Conservation (phyloP, 2,888 invertebrate genomes). For the Thereva nobilitata region DNA sequence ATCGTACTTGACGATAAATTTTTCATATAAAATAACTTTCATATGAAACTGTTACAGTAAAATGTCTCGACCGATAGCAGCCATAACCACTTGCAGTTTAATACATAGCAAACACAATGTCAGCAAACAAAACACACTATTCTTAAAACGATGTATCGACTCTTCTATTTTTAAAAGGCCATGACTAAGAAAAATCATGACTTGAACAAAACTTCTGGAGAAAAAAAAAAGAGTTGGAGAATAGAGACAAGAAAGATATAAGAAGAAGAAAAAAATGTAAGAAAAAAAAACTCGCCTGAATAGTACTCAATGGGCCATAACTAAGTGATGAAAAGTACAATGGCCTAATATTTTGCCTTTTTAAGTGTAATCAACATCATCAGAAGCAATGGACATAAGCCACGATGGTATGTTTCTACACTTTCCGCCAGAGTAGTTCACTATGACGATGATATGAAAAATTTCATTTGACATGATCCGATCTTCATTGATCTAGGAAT, state of each 20-base stretch:
- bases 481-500: slow-evolving; percentile 28
- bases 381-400: slow-evolving; percentile 37
- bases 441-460: slow-evolving; percentile 1
- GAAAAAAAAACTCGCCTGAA: slow-evolving; percentile 1
- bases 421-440: neutral
- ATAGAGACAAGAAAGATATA: neutral
- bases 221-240: no score
- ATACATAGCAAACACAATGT: slow-evolving; percentile 16
- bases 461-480: slow-evolving; percentile 4
- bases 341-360: slow-evolving; percentile 41
- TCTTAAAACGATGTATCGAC: neutral
- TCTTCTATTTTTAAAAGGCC: slow-evolving; percentile 10
- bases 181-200: slow-evolving; percentile 24
- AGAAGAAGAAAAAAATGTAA: neutral
- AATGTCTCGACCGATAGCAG: slow-evolving; percentile 16
- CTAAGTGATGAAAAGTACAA: slow-evolving; percentile 42
- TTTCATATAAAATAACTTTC: slow-evolving; percentile 34
- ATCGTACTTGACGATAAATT: slow-evolving; percentile 34
- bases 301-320: slow-evolving; percentile 38
- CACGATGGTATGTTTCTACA: slow-evolving; percentile 24
- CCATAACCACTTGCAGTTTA: slow-evolving; percentile 25
- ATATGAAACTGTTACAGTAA: slow-evolving; percentile 33
- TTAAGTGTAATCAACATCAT: slow-evolving; percentile 39
- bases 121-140: neutral
- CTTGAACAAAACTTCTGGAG: slow-evolving; percentile 13